These are phyloP conservation scores for Thereva nobilitata DNA, from an alignment of 2,888 invertebrate genomes.

Conservation along the genomic window DNA sequence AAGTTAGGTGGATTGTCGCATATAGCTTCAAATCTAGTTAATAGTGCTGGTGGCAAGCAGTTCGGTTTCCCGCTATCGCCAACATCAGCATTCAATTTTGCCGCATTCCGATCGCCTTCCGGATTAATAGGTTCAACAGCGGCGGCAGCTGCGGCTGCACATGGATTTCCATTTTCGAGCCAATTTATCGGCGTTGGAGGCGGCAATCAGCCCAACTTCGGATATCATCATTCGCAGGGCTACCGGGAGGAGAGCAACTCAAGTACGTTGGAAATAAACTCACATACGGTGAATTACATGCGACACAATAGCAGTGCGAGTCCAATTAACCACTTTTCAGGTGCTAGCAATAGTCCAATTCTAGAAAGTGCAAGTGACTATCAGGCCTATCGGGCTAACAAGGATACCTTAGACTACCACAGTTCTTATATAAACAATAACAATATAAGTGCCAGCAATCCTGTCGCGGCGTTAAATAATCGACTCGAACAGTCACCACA, in stretches of 20 bases:
- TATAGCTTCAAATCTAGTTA: slow-evolving; percentile 34
- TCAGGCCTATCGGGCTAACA: slow-evolving; percentile 34
- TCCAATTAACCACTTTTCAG: slow-evolving; percentile 41
- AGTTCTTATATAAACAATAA: slow-evolving; percentile 35
- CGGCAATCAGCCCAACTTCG: slow-evolving; percentile 38
- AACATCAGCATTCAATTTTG: slow-evolving; percentile 55
- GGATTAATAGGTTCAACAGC: slow-evolving; percentile 38
- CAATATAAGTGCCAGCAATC: slow-evolving; percentile 36
- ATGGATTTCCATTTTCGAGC: slow-evolving; percentile 47
- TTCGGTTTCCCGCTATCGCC: slow-evolving; percentile 49
- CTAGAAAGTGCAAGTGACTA: slow-evolving; percentile 40
- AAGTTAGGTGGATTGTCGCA: slow-evolving; percentile 39
- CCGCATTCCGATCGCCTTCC: slow-evolving; percentile 49
- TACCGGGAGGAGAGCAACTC: slow-evolving; percentile 34
- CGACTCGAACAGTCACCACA: slow-evolving; percentile 45
- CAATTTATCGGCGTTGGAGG: slow-evolving; percentile 44
- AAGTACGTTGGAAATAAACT: slow-evolving; percentile 26
- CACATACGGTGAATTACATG: slow-evolving; percentile 37
- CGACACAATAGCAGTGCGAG: slow-evolving; percentile 39
- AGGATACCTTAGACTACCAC: slow-evolving; percentile 25
- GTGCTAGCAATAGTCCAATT: slow-evolving; percentile 40
- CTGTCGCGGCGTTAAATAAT: slow-evolving; percentile 44
- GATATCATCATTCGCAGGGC: slow-evolving; percentile 35
- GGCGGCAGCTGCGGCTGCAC: slow-evolving; percentile 45
- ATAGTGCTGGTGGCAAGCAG: slow-evolving; percentile 38